These are phyloP conservation scores for Halichoeres trimaculatus DNA, from an alignment of 2,113 vertebrate species.

Conservation along the genomic window DNA sequence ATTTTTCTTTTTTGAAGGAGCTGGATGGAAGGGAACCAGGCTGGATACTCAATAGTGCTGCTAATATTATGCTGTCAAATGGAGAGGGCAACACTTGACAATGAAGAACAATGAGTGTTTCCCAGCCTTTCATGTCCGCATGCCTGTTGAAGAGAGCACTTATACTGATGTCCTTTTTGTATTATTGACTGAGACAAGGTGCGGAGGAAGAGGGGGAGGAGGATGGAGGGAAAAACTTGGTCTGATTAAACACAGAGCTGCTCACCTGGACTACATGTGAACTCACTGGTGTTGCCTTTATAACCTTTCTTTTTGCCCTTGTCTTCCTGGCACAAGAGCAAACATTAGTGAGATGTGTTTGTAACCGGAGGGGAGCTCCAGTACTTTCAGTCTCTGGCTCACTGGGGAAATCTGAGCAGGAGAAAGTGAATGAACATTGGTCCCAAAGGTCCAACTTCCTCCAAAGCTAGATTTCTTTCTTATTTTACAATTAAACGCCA, in stretches of 20 bases:
- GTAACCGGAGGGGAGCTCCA: conserved; percentile 14
- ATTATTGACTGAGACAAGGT: conserved; percentile 42
- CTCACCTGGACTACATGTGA: not conserved
- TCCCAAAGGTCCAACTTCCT: conserved; percentile 26
- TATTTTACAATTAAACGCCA: conserved; percentile 8
- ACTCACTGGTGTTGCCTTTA: conserved; percentile 9
- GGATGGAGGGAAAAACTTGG: not conserved
- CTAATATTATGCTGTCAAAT: conserved; percentile 69
- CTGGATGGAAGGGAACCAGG: conserved; percentile 38
- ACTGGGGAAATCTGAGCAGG: conserved; percentile 30
- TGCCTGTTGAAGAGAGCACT: conserved; percentile 44
- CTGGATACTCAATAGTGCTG: conserved; percentile 44
- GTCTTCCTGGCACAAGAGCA: conserved; percentile 26
- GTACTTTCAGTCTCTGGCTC: conserved; percentile 33
- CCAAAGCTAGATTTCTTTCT: conserved; percentile 4
- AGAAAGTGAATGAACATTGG: conserved; percentile 34
- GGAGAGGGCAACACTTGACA: conserved; percentile 59
- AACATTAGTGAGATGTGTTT: conserved; percentile 27
- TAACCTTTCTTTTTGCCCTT: conserved; percentile 32
- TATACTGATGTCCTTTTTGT: conserved; percentile 41
- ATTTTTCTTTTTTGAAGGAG: conserved; percentile 47
- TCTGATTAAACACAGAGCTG: not conserved
- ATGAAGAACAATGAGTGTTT: conserved; percentile 65
- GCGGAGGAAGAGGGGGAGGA: conserved; percentile 29
- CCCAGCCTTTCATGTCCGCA: conserved; percentile 59